These are phyloP conservation scores for Anthopleura sola DNA, from an alignment of 64 coral and sea anemone genomes.

Conservation along the genomic window DNA sequence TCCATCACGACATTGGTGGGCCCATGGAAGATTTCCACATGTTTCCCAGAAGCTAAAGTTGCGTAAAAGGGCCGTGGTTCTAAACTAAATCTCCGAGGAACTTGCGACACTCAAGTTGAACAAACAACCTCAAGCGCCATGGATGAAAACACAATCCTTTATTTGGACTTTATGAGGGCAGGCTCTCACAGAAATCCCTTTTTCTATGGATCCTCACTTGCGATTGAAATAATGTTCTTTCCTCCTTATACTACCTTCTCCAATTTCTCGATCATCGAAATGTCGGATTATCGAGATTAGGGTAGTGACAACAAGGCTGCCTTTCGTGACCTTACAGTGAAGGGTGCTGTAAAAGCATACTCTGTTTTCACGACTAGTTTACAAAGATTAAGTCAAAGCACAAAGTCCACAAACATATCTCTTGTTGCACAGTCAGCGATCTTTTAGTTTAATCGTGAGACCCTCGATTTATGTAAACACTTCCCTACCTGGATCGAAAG, in stretches of 20 bases:
- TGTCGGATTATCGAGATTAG: constrained; percentile 20
- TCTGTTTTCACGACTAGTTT: constrained; percentile 22
- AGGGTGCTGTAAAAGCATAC: background rate
- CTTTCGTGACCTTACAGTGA: background rate
- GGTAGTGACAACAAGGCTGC: background rate
- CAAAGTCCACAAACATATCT: constrained; percentile 21
- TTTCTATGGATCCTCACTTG: background rate
- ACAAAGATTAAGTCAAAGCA: constrained; percentile 22
- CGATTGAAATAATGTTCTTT: background rate
- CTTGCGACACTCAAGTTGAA: background rate
- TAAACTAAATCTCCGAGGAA: background rate
- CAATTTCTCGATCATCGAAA: constrained; percentile 6
- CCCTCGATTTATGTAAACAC: background rate
- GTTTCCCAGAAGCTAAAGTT: constrained; percentile 7
- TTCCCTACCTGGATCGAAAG: constrained; percentile 7
- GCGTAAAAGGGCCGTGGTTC: constrained; percentile 10
- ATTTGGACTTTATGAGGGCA: background rate
- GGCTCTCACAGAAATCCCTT: background rate
- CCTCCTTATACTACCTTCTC: background rate
- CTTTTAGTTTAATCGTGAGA: background rate
- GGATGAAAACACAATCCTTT: background rate
- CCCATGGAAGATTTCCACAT: background rate
- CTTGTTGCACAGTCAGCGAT: constrained; percentile 14
- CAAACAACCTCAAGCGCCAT: background rate
- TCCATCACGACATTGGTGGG: background rate